Conservation (phyloP, 1,140 invertebrate species). For the Caerostris darwini region DNA sequence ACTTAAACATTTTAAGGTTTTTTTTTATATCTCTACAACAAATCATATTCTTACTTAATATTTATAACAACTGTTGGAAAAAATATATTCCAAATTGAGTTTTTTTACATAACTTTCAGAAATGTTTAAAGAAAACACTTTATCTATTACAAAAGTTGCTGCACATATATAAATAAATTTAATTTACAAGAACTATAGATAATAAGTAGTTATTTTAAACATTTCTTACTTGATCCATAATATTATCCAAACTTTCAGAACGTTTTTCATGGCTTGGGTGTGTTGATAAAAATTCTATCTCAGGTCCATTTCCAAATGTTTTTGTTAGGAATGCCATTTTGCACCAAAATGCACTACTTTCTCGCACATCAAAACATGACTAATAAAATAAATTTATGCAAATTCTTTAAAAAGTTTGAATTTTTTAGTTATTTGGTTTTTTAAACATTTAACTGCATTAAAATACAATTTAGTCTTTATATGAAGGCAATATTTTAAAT, state of each 20-base stretch:
- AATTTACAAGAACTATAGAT: background rate
- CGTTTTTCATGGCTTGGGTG: slow-evolving; percentile 85
- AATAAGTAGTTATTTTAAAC: background rate
- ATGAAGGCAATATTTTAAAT: no score
- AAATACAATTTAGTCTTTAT: no score
- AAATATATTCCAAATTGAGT: no score
- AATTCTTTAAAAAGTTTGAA: no score
- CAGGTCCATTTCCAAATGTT: slow-evolving; percentile 72
- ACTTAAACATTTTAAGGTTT: no score
- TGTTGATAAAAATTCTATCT: slow-evolving; percentile 85
- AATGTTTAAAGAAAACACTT: background rate
- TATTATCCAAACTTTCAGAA: slow-evolving; percentile 82
- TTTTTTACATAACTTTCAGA: no score
- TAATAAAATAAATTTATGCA: slow-evolving; percentile 79
- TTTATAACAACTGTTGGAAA: no score
- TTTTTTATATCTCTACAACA: no score
- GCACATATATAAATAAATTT: background rate
- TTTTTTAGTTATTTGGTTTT: no score
- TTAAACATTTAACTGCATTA: no score
- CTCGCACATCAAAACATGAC: slow-evolving; percentile 86
- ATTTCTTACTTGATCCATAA: slow-evolving; percentile 82
- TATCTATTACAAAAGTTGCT: background rate
- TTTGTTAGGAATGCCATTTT: slow-evolving; percentile 83
- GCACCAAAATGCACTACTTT: slow-evolving; percentile 85
- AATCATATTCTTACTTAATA: no score